Evolutionary conservation across 2,797 vertebrate species (phyloP), one percentile per base, ranked within the genome.

Genomic region (Hypotaenidia philippensis): DNA sequence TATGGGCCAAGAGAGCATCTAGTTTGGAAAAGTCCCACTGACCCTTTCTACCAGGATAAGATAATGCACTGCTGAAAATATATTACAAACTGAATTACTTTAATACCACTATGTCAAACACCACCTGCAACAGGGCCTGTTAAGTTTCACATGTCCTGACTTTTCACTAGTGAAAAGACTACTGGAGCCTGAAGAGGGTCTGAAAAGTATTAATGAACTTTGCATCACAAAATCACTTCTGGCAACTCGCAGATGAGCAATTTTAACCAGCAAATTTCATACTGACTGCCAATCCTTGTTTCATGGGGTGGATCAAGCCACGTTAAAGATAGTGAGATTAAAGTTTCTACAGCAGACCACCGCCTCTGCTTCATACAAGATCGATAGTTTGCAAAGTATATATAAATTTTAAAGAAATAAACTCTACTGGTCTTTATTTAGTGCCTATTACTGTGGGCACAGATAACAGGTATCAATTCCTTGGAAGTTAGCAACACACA

Each of bases 141-240:
- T 36, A 85, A 86, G 13, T 41, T 38, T 78, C 83, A 26, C 47
- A 81, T 9, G 22, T 56, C 25, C 27, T 56, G 61, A 41, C 18
- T 86, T 74, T 80, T 91, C 26, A 25, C 50, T 32, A 70, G 29
- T 20, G 20, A 74, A 82, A 93, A 82, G 53, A 36, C 14, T 36
- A 13, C 10, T 60, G 47, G 52, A 93, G n/a, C 23, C 32, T 59
- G 23, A 68, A 76, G 32, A 66, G 32, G 12, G 40, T 44, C 55
- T 84, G 80, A 90, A 83, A 96, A 85, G 27, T 64, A 76, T 25
- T 93, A 71, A 81, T 3, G 5, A 91, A 78, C n/a, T 52, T 56
- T 63, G 38, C 56, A 78, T 38, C 45, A 49, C 15, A 75, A 89
- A 66, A 60, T 29, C 71, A 57, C 53, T 32, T 71, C 66, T 89